Evolutionary conservation across 2,113 vertebrate genomes (phyloP).

Genomic region (Osmerus mordax): DNA sequence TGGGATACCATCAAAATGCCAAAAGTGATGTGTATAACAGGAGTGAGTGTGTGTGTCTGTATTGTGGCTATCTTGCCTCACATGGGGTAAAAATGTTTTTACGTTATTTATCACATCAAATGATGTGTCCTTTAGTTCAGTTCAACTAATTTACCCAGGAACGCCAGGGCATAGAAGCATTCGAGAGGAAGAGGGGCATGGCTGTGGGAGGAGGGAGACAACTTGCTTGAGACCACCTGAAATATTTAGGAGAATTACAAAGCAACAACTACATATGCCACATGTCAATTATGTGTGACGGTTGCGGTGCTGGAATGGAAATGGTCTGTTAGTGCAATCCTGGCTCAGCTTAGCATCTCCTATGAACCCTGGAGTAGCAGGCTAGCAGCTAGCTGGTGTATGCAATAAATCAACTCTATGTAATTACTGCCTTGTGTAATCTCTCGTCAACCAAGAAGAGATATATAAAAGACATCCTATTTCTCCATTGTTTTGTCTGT

Average conservation of each 20-base stretch:
- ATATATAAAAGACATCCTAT: constrained; percentile 46
- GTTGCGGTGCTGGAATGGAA: constrained; percentile 43
- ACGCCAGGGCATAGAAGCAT: constrained; percentile 29
- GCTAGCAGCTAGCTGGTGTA: constrained; percentile 21
- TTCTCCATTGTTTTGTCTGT: constrained; percentile 29
- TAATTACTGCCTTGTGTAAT: constrained; percentile 48
- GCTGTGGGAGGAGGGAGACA: constrained; percentile 11
- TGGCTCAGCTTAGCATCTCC: constrained; percentile 37
- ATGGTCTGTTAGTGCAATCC: constrained; percentile 16
- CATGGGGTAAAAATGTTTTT: constrained; percentile 17
- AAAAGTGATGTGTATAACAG: too few species aligned
- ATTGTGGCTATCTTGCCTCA: too few species aligned
- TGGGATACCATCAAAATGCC: neutral
- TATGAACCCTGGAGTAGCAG: constrained; percentile 35
- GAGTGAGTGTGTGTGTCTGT: too few species aligned
- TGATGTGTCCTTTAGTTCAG: constrained; percentile 20
- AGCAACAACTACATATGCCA: constrained; percentile 56
- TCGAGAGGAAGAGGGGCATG: neutral
- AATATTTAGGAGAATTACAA: constrained; percentile 60
- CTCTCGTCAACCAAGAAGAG: constrained; percentile 28
- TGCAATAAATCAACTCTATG: constrained; percentile 47
- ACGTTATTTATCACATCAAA: constrained; percentile 24
- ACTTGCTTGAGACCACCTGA: constrained; percentile 39
- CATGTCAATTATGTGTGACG: constrained; percentile 56
- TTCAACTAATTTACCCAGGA: constrained; percentile 37